Percentiles rank a stretch among this genome's conserved stretches.
phyloP scores from a whole-genome alignment of 1,140 invertebrate genomes.

The Odontomachus brunneus region DNA sequence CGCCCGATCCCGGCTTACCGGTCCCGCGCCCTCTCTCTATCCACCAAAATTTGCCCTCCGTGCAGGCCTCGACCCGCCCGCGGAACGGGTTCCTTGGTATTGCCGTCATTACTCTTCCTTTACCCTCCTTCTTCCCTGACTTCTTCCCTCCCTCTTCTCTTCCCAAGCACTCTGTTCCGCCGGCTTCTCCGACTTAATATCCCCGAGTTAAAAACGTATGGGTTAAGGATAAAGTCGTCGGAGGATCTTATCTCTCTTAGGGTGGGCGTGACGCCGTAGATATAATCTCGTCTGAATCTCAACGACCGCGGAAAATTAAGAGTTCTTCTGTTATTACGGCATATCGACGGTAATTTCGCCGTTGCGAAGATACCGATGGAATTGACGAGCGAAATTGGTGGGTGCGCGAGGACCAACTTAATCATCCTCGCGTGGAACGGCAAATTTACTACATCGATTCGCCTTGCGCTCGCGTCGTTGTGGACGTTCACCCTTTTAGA shows the following conservation, averaged over 20 bases:
- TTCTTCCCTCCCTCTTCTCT: not conserved
- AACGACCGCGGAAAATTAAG: constrained; percentile 23
- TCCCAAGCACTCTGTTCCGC: not conserved
- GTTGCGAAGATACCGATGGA: constrained; percentile 8
- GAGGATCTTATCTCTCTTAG: not conserved
- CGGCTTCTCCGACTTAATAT: constrained; percentile 54
- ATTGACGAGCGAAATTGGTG: constrained; percentile 25
- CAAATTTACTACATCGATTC: constrained; percentile 5
- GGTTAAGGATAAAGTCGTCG: constrained; percentile 20
- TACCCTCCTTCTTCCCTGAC: not conserved
- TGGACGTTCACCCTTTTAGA: not conserved
- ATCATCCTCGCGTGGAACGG: not conserved
- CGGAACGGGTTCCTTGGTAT: constrained; percentile 60
- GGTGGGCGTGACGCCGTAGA: not conserved
- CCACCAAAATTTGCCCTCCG: constrained; percentile 61
- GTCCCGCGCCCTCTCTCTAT: constrained; percentile 27
- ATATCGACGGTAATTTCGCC: constrained; percentile 10
- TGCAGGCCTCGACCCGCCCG: constrained; percentile 45
- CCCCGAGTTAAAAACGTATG: constrained; percentile 60
- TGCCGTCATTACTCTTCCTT: constrained; percentile 66
- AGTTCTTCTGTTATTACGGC: constrained; percentile 39
- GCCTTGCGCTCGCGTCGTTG: not conserved
- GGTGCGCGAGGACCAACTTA: constrained; percentile 17
- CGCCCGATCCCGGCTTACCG: constrained; percentile 43
- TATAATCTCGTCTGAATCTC: constrained; percentile 35